phyloP scores from a whole-genome alignment of 2,113 vertebrate genomes.

The Vidua macroura region DNA sequence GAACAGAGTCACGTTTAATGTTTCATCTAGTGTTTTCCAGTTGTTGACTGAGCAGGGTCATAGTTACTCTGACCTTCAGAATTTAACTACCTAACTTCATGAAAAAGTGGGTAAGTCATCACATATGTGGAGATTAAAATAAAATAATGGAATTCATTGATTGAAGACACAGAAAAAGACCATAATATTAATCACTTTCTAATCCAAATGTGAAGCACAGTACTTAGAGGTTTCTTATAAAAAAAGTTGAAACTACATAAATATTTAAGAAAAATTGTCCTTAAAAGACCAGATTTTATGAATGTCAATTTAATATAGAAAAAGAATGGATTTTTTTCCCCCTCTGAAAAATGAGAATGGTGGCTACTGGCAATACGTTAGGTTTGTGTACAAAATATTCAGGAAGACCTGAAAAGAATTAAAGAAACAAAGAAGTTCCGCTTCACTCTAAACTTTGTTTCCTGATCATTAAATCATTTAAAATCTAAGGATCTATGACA shows the following conservation, averaged over 20 bases:
- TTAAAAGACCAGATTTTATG: neutral
- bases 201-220: neutral
- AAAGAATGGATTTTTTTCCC: neutral
- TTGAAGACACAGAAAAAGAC: neutral
- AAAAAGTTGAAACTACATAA: neutral
- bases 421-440: neutral
- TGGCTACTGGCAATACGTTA: neutral
- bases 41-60: neutral
- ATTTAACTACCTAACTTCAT: neutral
- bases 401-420: neutral
- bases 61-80: conserved; percentile 11
- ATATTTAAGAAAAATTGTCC: neutral
- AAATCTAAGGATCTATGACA: neutral
- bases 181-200: neutral
- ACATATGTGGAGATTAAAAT: neutral
- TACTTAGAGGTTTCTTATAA: neutral
- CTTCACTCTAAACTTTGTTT: neutral
- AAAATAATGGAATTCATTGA: neutral
- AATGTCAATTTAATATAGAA: neutral
- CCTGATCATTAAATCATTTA: neutral
- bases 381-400: neutral
- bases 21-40: neutral
- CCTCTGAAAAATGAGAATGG: neutral
- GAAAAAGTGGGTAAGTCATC: neutral
- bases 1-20: neutral